These are phyloP conservation scores for Hypsibius dujardini DNA, from an alignment of 1,140 invertebrate genomes.

Conservation along the genomic window DNA sequence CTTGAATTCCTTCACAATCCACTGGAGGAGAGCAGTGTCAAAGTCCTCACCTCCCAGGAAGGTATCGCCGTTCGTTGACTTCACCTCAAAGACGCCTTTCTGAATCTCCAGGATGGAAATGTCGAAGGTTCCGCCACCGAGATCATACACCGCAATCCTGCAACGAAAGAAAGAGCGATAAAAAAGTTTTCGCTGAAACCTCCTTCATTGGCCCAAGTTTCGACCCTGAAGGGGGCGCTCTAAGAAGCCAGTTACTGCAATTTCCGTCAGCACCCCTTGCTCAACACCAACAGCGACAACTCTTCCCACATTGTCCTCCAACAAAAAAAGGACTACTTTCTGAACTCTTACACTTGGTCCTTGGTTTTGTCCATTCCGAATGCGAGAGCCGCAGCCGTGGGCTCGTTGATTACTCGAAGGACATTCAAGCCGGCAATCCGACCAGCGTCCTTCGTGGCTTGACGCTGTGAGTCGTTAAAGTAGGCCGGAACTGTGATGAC, in stretches of 20 bases:
- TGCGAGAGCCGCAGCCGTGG: constrained; percentile 84
- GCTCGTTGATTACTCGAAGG: constrained; percentile 86
- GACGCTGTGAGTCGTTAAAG: constrained; percentile 82
- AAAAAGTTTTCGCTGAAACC: not conserved
- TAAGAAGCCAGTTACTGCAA: no score
- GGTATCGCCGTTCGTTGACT: constrained; percentile 91
- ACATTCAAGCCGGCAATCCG: constrained; percentile 91
- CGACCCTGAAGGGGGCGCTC: no score
- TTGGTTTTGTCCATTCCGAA: constrained; percentile 98
- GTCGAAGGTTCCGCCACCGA: constrained; percentile 92
- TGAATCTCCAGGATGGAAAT: constrained; percentile 90
- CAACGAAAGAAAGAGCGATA: constrained; percentile 26
- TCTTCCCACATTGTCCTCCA: not conserved
- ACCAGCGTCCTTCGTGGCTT: constrained; percentile 87
- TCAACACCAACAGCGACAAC: no score
- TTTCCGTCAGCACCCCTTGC: no score
- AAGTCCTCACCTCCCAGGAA: constrained; percentile 92
- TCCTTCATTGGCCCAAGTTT: no score
- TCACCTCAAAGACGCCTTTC: constrained; percentile 92
- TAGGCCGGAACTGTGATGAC: constrained; percentile 88
- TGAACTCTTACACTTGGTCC: constrained; percentile 71
- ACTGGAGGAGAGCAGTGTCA: constrained; percentile 82
- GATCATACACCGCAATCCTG: constrained; percentile 92
- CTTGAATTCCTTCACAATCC: constrained; percentile 79
- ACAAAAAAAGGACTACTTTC: not conserved